These are phyloP conservation scores for Colistium nudipinnis DNA, from an alignment of 2,113 vertebrate species.

Conservation along the genomic window DNA sequence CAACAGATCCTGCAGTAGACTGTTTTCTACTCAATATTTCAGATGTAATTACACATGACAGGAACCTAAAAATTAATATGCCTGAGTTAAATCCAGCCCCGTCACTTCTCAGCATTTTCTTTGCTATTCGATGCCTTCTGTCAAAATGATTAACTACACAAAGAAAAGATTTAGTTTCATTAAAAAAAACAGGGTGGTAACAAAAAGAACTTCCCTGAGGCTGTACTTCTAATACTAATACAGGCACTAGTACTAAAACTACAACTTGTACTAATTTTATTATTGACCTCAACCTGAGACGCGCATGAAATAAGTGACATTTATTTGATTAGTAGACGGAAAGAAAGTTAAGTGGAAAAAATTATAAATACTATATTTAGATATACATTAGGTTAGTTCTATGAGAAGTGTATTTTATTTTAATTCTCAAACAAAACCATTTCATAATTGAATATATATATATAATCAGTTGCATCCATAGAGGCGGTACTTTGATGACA, in stretches of 20 bases:
- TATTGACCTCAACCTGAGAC: too few species aligned
- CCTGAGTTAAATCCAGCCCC: constrained; percentile 40
- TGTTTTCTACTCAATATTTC: constrained; percentile 37
- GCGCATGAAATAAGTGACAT: too few species aligned
- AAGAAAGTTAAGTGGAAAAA: background rate
- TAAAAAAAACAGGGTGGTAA: constrained; percentile 1
- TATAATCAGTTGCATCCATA: background rate
- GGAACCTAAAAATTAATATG: constrained; percentile 51
- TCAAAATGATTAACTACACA: constrained; percentile 47
- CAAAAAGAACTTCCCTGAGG: background rate
- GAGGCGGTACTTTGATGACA: constrained; percentile 30
- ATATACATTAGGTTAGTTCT: background rate
- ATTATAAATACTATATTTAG: background rate
- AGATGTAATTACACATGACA: constrained; percentile 54
- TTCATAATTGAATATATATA: background rate
- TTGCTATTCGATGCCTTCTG: constrained; percentile 27
- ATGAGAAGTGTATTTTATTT: too few species aligned
- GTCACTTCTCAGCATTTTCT: constrained; percentile 23
- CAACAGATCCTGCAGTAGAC: constrained; percentile 9
- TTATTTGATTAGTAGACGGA: background rate
- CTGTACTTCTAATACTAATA: background rate
- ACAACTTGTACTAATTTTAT: too few species aligned
- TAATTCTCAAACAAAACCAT: too few species aligned
- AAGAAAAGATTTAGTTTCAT: background rate
- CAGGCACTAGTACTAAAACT: too few species aligned